phyloP scores from a whole-genome alignment of 2,113 vertebrate genomes.

The Peromyscus leucopus region DNA sequence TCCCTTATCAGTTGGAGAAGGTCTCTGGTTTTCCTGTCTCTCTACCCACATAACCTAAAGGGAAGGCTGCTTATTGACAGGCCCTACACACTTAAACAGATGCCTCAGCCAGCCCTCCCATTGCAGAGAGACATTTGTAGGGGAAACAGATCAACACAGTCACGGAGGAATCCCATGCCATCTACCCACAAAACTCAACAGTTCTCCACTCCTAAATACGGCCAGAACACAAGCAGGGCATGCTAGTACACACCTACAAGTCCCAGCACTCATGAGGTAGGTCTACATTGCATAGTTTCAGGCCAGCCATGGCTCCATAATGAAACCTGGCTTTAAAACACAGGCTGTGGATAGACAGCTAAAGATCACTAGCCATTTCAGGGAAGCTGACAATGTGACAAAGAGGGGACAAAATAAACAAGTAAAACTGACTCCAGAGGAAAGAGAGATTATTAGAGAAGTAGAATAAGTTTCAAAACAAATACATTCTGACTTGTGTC shows the following conservation, averaged over 20 bases:
- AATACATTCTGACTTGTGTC: conserved; percentile 39
- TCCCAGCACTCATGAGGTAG: neutral
- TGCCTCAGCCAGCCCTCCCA: conserved; percentile 35
- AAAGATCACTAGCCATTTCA: conserved; percentile 5
- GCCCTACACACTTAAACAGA: conserved; percentile 49
- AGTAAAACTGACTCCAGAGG: conserved; percentile 42
- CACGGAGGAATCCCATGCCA: conserved; percentile 26
- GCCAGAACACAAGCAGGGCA: neutral
- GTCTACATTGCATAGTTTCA: neutral
- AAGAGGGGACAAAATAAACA: conserved; percentile 43
- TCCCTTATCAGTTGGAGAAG: conserved; percentile 60
- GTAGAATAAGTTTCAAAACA: conserved; percentile 33
- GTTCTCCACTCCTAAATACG: conserved; percentile 43
- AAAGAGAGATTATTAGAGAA: conserved; percentile 56
- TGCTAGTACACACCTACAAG: neutral
- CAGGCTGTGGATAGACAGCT: neutral
- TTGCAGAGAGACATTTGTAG: conserved; percentile 10
- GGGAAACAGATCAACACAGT: conserved; percentile 14
- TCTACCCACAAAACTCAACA: neutral
- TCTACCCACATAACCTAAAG: conserved; percentile 71
- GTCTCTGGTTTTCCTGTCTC: conserved; percentile 68
- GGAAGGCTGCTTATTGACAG: conserved; percentile 55
- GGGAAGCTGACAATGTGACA: conserved; percentile 25
- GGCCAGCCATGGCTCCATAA: neutral
- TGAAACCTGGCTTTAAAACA: neutral